Base-by-base conservation (phyloP, 2,888 invertebrate genomes). In the Philopedon plagiatum region DNA sequence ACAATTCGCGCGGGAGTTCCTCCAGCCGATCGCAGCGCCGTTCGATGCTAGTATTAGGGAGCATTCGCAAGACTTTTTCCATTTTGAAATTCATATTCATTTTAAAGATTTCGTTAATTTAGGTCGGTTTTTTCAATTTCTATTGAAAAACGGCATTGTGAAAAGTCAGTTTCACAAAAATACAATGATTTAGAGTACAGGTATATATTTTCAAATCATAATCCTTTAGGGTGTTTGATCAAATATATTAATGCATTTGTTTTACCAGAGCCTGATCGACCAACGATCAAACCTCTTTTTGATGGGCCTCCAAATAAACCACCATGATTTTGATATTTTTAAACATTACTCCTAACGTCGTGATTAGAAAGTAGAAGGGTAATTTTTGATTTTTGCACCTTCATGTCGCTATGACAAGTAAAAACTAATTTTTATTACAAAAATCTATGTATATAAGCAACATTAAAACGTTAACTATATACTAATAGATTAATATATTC, bases 161-260 rank as follows among this genome's bases (percentile, higher is more conserved):
- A n/a, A n/a, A n/a, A n/a, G n/a, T n/a, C n/a, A n/a, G n/a, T n/a
- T n/a, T n/a, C n/a, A n/a, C n/a, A n/a, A n/a, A n/a, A n/a, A 71
- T 76, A 73, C 5, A 76, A 34, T 0, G 71, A 71, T 23, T 75
- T 75, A 15, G 74, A 74, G 41, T 77, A 76, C 0, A 74, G 56
- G 37, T 76, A 74, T 8, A 76, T 51, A 66, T 75, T 74, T 46
- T 74, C 69, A 62, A 75, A 72, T 21, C 64, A 18, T 37, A 74
- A 11, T 19, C 70, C 62, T 8, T 49, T 49, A 9, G 67, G 61
- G 37, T 49, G 18, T 41, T 13, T 15, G 13, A 67, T 21, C 18
- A 61, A 19, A 29, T 15, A 29, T n/a, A 67, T 15, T 37, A 67
- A 32, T 2, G 49, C 21, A 29, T 67, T 60, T 2, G 60, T 67